Percentiles rank a stretch among this genome's conserved stretches.
phyloP scores from a whole-genome alignment of 2,888 invertebrate genomes.

The Metellina segmentata region DNA sequence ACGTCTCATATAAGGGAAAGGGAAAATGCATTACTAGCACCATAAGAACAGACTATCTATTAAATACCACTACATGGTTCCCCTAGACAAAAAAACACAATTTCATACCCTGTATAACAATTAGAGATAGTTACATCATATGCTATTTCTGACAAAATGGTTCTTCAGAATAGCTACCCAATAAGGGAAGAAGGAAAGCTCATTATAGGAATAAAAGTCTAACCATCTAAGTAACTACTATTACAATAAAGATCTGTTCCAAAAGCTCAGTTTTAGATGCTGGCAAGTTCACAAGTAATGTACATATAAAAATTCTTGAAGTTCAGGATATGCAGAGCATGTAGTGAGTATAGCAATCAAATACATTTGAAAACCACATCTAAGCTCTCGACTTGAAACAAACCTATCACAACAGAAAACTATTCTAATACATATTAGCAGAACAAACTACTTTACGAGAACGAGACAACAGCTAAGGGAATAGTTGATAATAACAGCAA shows the following conservation, averaged over 20 bases:
- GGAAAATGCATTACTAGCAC: constrained; percentile 70
- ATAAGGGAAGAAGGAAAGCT: constrained; percentile 35
- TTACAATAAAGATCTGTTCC: constrained; percentile 32
- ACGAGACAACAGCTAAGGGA: neutral
- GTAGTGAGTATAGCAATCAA: constrained; percentile 14
- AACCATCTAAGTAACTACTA: constrained; percentile 27
- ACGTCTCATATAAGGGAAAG: constrained; percentile 33
- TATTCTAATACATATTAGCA: neutral
- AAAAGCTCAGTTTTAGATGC: constrained; percentile 23
- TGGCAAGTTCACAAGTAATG: constrained; percentile 28
- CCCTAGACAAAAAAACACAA: constrained; percentile 45
- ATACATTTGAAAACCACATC: constrained; percentile 10
- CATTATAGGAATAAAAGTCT: constrained; percentile 41
- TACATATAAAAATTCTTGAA: constrained; percentile 22
- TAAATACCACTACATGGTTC: constrained; percentile 57
- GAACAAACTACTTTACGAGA: neutral
- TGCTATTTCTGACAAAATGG: constrained; percentile 24
- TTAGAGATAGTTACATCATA: constrained; percentile 43
- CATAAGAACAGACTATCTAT: constrained; percentile 49
- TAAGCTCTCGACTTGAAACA: constrained; percentile 14
- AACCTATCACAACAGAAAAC: neutral
- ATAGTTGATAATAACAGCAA: neutral
- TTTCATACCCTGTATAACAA: constrained; percentile 57
- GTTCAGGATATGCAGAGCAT: constrained; percentile 26
- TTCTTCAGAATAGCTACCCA: constrained; percentile 45